These are phyloP conservation scores for Phaonia tiefii DNA, from an alignment of 2,888 invertebrate species.

Conservation along the genomic window DNA sequence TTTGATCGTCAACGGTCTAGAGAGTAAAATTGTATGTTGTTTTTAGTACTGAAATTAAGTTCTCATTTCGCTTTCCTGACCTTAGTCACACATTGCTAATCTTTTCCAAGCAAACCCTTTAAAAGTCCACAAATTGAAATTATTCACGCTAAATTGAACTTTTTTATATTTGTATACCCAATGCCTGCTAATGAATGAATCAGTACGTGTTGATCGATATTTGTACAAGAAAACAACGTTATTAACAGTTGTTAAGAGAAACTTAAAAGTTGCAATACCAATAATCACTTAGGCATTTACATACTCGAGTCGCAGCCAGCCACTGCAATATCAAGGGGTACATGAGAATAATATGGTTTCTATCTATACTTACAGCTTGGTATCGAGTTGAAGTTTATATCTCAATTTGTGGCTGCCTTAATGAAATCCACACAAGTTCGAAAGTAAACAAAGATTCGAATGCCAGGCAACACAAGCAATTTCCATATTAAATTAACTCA, in stretches of 20 bases:
- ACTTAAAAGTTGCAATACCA: conserved; percentile 51
- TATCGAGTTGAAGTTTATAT: conserved; percentile 24
- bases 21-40: too few relatives aligned
- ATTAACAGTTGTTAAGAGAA: conserved; percentile 22
- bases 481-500: conserved; percentile 59
- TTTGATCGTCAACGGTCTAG: too few relatives aligned
- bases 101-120: too few relatives aligned
- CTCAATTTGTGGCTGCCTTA: conserved; percentile 47
- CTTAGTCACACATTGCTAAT: too few relatives aligned
- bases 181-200: conserved; percentile 41
- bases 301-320: background rate
- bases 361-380: too few relatives aligned
- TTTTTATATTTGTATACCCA: conserved; percentile 4
- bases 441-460: conserved; percentile 37
- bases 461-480: conserved; percentile 21
- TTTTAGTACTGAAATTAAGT: too few relatives aligned
- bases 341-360: too few relatives aligned
- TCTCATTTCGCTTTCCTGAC: too few relatives aligned
- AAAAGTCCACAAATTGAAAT: conserved; percentile 34
- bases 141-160: conserved; percentile 44
- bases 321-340: too few relatives aligned
- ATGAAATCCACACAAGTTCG: conserved; percentile 43
- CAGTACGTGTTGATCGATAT: conserved; percentile 54
- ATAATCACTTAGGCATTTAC: conserved; percentile 32
- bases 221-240: conserved; percentile 23